These are phyloP conservation scores for Sinopyrophorus schimmeli DNA, from an alignment of 2,888 invertebrate species.

Conservation along the genomic window DNA sequence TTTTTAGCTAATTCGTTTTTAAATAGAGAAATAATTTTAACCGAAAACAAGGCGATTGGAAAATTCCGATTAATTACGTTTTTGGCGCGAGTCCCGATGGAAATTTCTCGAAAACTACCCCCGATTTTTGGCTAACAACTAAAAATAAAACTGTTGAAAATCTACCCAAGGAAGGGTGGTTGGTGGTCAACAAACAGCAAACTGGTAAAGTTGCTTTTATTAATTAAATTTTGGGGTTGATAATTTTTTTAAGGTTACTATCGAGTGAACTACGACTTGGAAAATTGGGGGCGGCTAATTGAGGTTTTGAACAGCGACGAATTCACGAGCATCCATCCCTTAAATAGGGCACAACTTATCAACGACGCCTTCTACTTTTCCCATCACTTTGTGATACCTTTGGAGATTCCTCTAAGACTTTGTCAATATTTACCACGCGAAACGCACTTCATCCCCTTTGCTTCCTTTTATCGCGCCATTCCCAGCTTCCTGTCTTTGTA, in stretches of 20 bases:
- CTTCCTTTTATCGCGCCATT: background rate
- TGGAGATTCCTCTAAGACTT: slow-evolving; percentile 60
- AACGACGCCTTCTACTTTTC: slow-evolving; percentile 74
- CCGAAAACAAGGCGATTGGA: background rate
- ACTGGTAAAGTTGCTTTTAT: slow-evolving; percentile 2
- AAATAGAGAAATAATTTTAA: no score
- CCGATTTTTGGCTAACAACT: slow-evolving; percentile 23
- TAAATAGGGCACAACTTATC: slow-evolving; percentile 75
- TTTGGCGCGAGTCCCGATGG: background rate
- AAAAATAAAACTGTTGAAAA: background rate
- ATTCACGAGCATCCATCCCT: slow-evolving; percentile 58
- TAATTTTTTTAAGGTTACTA: slow-evolving; percentile 60
- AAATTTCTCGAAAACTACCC: slow-evolving; percentile 1
- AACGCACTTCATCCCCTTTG: slow-evolving; percentile 62
- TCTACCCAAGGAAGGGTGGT: slow-evolving; percentile 32
- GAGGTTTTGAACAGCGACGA: slow-evolving; percentile 54
- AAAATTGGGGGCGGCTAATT: slow-evolving; percentile 66
- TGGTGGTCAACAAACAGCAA: slow-evolving; percentile 47
- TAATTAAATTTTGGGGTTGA: background rate
- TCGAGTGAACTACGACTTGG: slow-evolving; percentile 70
- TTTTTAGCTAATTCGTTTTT: no score
- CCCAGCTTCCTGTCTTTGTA: no score
- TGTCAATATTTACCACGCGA: slow-evolving; percentile 63
- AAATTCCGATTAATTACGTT: slow-evolving; percentile 8
- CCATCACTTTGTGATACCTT: slow-evolving; percentile 61